Percentiles rank a stretch among this genome's conserved stretches.
phyloP scores from a whole-genome alignment of 2,797 vertebrate genomes.

The Coregonus ussuriensis region DNA sequence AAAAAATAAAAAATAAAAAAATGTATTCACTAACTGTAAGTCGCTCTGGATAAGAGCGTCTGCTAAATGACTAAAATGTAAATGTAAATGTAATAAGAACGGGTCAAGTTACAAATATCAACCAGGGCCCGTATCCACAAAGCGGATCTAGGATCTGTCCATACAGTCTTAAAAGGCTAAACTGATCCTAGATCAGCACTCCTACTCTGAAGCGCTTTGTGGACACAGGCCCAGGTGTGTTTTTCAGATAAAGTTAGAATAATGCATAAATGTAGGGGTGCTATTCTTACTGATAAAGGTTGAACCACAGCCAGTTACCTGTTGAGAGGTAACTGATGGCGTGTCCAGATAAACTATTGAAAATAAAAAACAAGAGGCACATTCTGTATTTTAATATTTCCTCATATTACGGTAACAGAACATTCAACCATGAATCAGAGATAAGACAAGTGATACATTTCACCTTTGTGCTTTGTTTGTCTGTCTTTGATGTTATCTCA shows the following conservation, averaged over 20 bases:
- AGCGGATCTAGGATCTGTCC: too few relatives aligned
- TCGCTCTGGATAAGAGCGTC: too few relatives aligned
- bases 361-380: constrained; percentile 34
- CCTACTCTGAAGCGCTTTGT: too few relatives aligned
- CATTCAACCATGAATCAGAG: constrained; percentile 43
- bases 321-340: constrained; percentile 43
- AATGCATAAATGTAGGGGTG: constrained; percentile 41
- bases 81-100: constrained; percentile 5
- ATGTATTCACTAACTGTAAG: too few relatives aligned
- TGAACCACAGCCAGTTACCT: constrained; percentile 43
- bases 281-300: constrained; percentile 47
- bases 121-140: constrained; percentile 3
- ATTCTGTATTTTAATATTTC: constrained; percentile 50
- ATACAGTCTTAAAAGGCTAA: too few relatives aligned
- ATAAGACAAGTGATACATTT: constrained; percentile 38
- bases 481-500: constrained; percentile 33
- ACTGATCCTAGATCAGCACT: too few relatives aligned
- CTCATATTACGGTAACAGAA: constrained; percentile 31
- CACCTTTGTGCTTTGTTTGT: constrained; percentile 27
- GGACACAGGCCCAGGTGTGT: constrained; percentile 36
- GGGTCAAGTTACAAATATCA: constrained; percentile 40
- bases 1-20: too few relatives aligned
- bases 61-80: too few relatives aligned
- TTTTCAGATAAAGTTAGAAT: constrained; percentile 57
- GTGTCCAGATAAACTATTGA: constrained; percentile 44